A percentile compares a stretch with the other conserved stretches of the same genome.
Conservation (phyloP, 1,140 invertebrate species). For the Cyclina sinensis region DNA sequence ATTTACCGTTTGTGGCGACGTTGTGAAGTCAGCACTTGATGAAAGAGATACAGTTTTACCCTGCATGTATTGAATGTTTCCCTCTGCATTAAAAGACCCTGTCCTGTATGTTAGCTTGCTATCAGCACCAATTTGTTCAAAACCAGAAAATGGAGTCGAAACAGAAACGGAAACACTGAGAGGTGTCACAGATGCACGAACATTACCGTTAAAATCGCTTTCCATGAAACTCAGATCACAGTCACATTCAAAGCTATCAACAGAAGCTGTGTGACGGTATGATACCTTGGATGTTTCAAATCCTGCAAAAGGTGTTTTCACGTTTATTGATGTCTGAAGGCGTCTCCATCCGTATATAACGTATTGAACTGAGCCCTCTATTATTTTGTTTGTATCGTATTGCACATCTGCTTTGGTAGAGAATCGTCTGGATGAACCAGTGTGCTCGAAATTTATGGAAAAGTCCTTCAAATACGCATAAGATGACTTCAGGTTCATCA, state of each 20-base stretch:
- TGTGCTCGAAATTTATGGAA: conserved; percentile 33
- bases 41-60: conserved; percentile 25
- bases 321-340: conserved; percentile 29
- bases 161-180: neutral
- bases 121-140: conserved; percentile 31
- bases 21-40: neutral
- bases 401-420: conserved; percentile 33
- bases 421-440: conserved; percentile 14
- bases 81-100: neutral
- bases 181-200: conserved; percentile 3
- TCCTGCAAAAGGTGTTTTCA: conserved; percentile 63
- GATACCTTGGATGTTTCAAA: conserved; percentile 49
- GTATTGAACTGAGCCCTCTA: conserved; percentile 2
- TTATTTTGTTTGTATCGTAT: conserved; percentile 17
- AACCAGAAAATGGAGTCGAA: conserved; percentile 37
- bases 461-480: neutral
- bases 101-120: neutral
- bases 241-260: conserved; percentile 46
- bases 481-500: conserved; percentile 14
- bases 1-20: neutral
- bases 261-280: conserved; percentile 35
- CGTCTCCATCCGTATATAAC: conserved; percentile 36
- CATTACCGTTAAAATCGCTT: conserved; percentile 22
- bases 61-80: conserved; percentile 28
- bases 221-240: conserved; percentile 28